Evolutionary conservation across 2,797 vertebrate species (phyloP).

Genomic region (Sylvia borin): DNA sequence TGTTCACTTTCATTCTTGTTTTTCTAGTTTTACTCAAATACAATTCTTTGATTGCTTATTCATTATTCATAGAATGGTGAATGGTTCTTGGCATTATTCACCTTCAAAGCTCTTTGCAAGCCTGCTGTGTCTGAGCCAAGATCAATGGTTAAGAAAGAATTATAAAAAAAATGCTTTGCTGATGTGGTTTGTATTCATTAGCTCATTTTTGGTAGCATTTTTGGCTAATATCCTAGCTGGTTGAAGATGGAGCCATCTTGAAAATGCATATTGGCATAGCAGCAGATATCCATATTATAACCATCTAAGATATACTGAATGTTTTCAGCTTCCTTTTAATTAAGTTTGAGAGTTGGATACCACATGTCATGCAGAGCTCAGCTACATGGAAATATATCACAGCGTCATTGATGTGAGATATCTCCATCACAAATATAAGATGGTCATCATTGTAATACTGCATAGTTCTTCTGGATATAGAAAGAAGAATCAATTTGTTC

Average conservation of each 20-base stretch:
- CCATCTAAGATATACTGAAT: neutral
- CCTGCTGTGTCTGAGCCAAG: conserved; percentile 38
- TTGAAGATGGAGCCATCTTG: neutral
- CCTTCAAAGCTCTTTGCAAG: conserved; percentile 41
- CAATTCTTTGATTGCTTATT: conserved; percentile 51
- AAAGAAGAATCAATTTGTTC: neutral
- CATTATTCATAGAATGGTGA: conserved; percentile 44
- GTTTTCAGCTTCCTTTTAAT: neutral
- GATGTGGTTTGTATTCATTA: neutral
- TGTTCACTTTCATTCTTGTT: conserved; percentile 24
- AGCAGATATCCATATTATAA: neutral
- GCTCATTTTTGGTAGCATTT: neutral
- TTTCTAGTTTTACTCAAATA: conserved; percentile 25
- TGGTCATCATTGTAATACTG: neutral
- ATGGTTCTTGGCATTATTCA: conserved; percentile 28
- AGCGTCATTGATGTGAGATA: too few relatives aligned
- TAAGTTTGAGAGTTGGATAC: neutral
- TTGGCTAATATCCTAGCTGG: neutral
- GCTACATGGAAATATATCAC: neutral
- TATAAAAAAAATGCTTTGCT: conserved; percentile 1
- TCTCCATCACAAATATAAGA: too few relatives aligned
- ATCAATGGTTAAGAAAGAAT: conserved; percentile 32
- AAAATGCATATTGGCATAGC: neutral
- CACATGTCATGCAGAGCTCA: neutral
- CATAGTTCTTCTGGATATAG: neutral